Percentiles rank a stretch among this genome's conserved stretches.
Evolutionary conservation across 2,797 vertebrate genomes (phyloP).

Genomic region (Acomys russatus): DNA sequence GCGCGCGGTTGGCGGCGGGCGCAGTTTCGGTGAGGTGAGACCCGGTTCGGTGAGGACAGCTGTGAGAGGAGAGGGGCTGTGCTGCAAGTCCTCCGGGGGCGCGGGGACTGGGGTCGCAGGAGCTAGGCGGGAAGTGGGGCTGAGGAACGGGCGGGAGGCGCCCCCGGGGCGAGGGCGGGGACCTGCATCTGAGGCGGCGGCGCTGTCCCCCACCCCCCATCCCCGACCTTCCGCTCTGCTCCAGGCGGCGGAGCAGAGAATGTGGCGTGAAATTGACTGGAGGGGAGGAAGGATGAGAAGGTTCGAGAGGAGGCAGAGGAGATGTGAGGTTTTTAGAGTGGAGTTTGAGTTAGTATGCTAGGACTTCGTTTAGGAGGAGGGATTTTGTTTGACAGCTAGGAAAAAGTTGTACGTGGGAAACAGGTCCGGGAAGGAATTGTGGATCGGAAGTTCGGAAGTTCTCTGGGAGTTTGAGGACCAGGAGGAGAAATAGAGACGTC

Average conservation of each 20-base stretch:
- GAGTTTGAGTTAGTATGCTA: fast-evolving
- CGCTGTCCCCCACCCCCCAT: background rate
- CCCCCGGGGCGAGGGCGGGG: background rate
- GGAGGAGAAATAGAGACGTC: background rate
- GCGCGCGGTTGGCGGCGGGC: background rate
- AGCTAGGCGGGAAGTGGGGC: background rate
- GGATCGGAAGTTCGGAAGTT: background rate
- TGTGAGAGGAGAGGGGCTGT: fast-evolving
- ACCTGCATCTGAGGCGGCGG: background rate
- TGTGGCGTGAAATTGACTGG: background rate
- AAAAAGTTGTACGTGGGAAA: background rate
- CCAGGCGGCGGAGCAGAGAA: background rate
- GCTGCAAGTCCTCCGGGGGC: background rate
- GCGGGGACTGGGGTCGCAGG: background rate
- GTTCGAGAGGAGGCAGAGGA: background rate
- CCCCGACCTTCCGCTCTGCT: background rate
- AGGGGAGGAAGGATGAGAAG: background rate
- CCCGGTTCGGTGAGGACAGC: background rate
- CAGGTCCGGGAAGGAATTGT: background rate
- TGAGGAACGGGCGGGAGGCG: background rate
- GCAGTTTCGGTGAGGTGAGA: background rate
- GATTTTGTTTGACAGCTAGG: background rate
- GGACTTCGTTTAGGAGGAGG: background rate
- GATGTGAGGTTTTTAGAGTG: background rate
- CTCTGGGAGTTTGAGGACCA: conserved; percentile 1